Evolutionary conservation across 2,888 invertebrate species (phyloP), one percentile per base, ranked within the genome.

Genomic region (Hylaea fasciaria): DNA sequence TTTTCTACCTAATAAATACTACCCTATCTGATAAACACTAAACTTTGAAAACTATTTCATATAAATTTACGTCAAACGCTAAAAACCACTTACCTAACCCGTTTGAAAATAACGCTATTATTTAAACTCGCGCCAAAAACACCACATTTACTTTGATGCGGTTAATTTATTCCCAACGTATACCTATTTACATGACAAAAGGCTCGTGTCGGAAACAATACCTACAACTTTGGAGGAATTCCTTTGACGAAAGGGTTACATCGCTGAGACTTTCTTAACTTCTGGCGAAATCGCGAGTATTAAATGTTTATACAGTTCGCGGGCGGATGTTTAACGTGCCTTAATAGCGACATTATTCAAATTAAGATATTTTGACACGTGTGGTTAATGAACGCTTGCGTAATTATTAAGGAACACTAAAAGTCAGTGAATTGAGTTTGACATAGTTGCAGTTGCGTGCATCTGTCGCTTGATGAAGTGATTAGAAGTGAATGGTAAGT

Each of bases 121-220:
- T 47, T 45, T 52, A 17, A 55, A 52, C 44, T 69, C 64, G 58
- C 64, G 53, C 66, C 49, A 60, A 65, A 57, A 62, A 55, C 51
- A 16, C 62, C 61, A 57, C 62, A 57, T 64, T 69, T 70, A 61
- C 71, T 72, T 71, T 73, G 69, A 72, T 66, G 69, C 58, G 62
- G 70, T 71, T 80, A 81, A 81, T 80, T 77, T 76, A 79, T 78
- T 76, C 73, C 37, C 56, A 62, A 65, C 66, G 69, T 76, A 72
- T 67, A 71, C 64, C 68, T 72, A 79, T 82, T 78, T 78, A 73
- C 78, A 79, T 80, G 64, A 77, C 79, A 80, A 80, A 78, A 75
- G 74, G 74, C 70, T 68, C 69, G 63, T 59, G 61, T 70, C 69
- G 68, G 74, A 74, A 77, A 80, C 77, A 79, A 78, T 74, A 74